phyloP scores from a whole-genome alignment of 2,888 invertebrate genomes.

The Osmoderma eremita region DNA sequence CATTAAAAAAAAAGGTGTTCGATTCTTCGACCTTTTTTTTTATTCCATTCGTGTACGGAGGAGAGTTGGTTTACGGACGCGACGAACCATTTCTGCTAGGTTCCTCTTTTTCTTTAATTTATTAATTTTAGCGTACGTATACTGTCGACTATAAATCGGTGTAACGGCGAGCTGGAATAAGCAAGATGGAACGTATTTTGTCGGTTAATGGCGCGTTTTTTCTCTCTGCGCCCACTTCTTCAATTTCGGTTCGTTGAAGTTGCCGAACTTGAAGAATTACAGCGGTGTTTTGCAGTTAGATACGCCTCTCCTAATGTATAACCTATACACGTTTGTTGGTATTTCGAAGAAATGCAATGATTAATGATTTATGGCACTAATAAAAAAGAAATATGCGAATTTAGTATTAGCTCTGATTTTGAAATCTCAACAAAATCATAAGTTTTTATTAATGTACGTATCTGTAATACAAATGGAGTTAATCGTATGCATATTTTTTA shows the following conservation, averaged over 20 bases:
- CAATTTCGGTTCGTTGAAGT: slow-evolving; percentile 5
- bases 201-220: slow-evolving; percentile 18
- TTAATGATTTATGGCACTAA: no score
- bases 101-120: slow-evolving; percentile 24
- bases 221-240: neutral
- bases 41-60: slow-evolving; percentile 10
- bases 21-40: slow-evolving; percentile 49
- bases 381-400: no score
- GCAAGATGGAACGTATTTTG: slow-evolving; percentile 24
- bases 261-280: slow-evolving; percentile 30
- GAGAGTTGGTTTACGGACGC: no score
- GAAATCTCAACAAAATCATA: no score
- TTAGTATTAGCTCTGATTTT: no score
- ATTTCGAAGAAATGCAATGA: no score
- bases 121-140: slow-evolving; percentile 25
- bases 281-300: slow-evolving; percentile 18
- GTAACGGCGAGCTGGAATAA: slow-evolving; percentile 23
- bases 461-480: no score
- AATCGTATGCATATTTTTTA: no score
- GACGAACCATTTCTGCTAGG: slow-evolving; percentile 20
- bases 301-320: neutral
- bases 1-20: slow-evolving; percentile 53
- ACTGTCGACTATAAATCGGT: slow-evolving; percentile 28
- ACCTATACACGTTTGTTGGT: no score
- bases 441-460: no score